Base-by-base conservation (phyloP, 2,797 vertebrate genomes). In the Anabas testudineus region DNA sequence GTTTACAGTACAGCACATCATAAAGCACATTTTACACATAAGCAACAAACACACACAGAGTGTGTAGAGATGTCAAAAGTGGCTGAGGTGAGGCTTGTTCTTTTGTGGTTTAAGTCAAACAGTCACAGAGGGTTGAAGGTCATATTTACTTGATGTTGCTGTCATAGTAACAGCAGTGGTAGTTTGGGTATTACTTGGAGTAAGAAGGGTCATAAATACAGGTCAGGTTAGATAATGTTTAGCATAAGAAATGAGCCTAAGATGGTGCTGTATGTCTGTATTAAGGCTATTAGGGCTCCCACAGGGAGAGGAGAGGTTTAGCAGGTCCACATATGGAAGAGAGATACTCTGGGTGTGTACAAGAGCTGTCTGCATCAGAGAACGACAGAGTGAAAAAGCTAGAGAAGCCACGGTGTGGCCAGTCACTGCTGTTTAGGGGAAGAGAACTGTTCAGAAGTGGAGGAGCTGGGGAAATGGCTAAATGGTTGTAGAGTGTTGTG, bases 331-430 rank as follows among this genome's bases (percentile, higher is more conserved):
- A 86, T 59, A 76, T 41, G 61, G 52, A 53, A 62, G 58, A 45
- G 34, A 32, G 37, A 60, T 22, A 67, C 42, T 63, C 54, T 34
- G 56, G 22, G 18, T 52, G 72, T 82, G 76, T 94, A 95, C 95
- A 95, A 95, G 94, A 87, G 86, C 88, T 81, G 76, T 93, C 91
- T 92, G 92, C 92, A 81, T 92, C 91, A 81, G 92, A 92, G 83
- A 93, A 92, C 41, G 89, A 93, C 91, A 95, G 93, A 93, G 89
- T 92, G 90, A 95, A 91, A 84, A 94, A 93, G 92, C 92, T 95
- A 92, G 90, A 91, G 92, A 87, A 94, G 92, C 93, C 92, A 92
- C 88, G 91, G 93, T 93, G 85, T 47, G 94, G 94, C 94, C 95
- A 96, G 91, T 95, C 92, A 32, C 54, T 85, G 92, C 92, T 94